Evolutionary conservation across 2,888 invertebrate species (phyloP), one percentile per base, ranked within the genome.

Genomic region (Loripinus fragilis): DNA sequence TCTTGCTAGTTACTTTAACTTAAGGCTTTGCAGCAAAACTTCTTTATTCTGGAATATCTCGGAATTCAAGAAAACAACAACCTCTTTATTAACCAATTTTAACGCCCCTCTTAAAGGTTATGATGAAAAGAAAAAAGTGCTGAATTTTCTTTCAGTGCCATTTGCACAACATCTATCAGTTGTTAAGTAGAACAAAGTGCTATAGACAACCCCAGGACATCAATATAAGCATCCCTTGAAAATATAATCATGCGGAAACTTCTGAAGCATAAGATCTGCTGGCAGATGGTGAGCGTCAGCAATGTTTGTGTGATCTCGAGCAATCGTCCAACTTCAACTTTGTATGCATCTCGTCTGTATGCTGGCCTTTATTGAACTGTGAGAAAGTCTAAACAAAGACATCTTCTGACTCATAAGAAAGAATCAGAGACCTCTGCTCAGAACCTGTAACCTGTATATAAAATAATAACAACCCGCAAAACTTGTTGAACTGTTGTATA

Each of bases 401-500:
- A 60, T 60, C 60, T 17, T 60, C 60, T 60, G 60, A 60, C 33
- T 60, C 60, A 60, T 52, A 12, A 30, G 33, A 17, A 10, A 60
- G 60, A 60, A 60, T 17, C 60, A 60, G 60, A 33, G 60, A 60
- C 60, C 33, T 10, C 23, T 23, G 60, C 33, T 60, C 60, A 60
- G 60, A 60, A 33, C 60, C 20, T 33, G 7, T 7, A 60, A 60
- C 60, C 33, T 60, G 33, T 33, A 20, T 17, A 60, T 25, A 52
- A 52, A 52, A 23, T 25, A 5, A 52, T 23, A 52, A 52, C 3
- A 45, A 23, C 52, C 3, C 10, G 52, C 52, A 20, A 25, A 60
- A 33, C 30, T 2, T 17, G 33, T 30, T 33, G 33, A 60, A 60
- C 33, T 33, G 28, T 33, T 33, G 33, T 33, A 20, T 20, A 33